Conservation (phyloP, 2,113 vertebrate species). For the Ranitomeya imitator region DNA sequence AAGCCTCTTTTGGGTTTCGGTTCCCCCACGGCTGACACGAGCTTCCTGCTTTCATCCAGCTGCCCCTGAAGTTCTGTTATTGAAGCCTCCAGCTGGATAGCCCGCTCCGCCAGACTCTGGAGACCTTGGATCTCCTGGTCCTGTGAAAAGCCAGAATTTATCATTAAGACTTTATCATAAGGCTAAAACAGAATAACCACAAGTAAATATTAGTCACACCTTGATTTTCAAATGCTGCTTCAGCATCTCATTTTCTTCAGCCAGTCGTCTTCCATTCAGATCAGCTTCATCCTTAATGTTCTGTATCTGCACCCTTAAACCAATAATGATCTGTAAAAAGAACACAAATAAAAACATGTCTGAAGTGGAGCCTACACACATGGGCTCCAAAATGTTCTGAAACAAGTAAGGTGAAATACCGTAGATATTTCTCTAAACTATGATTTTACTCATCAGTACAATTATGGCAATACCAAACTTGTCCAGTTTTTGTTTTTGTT, state of each 20-base stretch:
- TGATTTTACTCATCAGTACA: no score
- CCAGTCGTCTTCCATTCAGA: constrained; percentile 65
- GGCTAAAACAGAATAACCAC: no score
- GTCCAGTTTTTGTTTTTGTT: no score
- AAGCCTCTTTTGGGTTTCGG: constrained; percentile 73
- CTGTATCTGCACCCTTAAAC: constrained; percentile 75
- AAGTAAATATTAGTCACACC: constrained; percentile 43
- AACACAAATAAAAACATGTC: background rate
- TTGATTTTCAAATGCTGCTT: constrained; percentile 64
- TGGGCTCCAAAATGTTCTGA: no score
- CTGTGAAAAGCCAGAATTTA: constrained; percentile 50
- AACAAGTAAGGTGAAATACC: no score
- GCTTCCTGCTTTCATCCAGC: constrained; percentile 61
- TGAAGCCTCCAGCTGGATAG: constrained; percentile 71
- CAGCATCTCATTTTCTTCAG: constrained; percentile 66
- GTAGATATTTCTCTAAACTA: no score
- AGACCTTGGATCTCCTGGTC: constrained; percentile 65
- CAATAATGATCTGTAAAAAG: constrained; percentile 74
- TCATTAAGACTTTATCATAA: background rate
- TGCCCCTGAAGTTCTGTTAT: constrained; percentile 72
- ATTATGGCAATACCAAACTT: no score
- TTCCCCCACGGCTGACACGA: constrained; percentile 62
- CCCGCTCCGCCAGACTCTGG: constrained; percentile 67
- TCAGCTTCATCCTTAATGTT: constrained; percentile 74
- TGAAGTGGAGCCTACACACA: background rate